Evolutionary conservation across 1,140 invertebrate species (phyloP).

Genomic region (Drosophila busckii): DNA sequence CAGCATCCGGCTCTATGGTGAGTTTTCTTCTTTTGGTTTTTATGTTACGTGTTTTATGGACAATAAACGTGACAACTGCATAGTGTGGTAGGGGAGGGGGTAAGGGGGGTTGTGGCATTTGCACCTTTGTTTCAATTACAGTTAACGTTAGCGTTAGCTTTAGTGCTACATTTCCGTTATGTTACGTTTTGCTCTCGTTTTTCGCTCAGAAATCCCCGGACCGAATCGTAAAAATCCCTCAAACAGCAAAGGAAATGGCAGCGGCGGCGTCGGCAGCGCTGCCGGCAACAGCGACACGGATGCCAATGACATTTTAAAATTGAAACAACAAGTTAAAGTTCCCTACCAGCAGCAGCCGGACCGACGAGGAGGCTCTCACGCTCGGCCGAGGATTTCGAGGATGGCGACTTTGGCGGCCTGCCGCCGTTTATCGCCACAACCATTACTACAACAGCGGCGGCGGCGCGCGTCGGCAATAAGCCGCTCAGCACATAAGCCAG

Average conservation of each 20-base stretch:
- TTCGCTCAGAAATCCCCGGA: conserved; percentile 80
- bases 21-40: conserved; percentile 79
- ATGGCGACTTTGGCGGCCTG: conserved; percentile 53
- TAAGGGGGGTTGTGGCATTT: conserved; percentile 15
- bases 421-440: conserved; percentile 70
- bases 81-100: not conserved
- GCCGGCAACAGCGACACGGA: conserved; percentile 51
- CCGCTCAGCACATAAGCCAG: conserved; percentile 68
- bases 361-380: conserved; percentile 77
- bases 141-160: conserved; percentile 39
- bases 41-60: conserved; percentile 25
- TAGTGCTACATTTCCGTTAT: conserved; percentile 23
- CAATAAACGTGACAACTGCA: conserved; percentile 26
- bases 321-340: conserved; percentile 78
- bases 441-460: conserved; percentile 71
- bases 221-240: conserved; percentile 79
- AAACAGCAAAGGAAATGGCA: conserved; percentile 48
- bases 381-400: conserved; percentile 76
- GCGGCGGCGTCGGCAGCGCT: conserved; percentile 22
- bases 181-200: conserved; percentile 32
- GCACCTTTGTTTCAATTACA: conserved; percentile 69
- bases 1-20: conserved; percentile 93
- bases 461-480: too few relatives aligned
- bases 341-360: conserved; percentile 77
- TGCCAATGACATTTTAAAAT: conserved; percentile 78